phyloP scores from a whole-genome alignment of 2,888 invertebrate genomes.

The Chrysolina haemoptera region DNA sequence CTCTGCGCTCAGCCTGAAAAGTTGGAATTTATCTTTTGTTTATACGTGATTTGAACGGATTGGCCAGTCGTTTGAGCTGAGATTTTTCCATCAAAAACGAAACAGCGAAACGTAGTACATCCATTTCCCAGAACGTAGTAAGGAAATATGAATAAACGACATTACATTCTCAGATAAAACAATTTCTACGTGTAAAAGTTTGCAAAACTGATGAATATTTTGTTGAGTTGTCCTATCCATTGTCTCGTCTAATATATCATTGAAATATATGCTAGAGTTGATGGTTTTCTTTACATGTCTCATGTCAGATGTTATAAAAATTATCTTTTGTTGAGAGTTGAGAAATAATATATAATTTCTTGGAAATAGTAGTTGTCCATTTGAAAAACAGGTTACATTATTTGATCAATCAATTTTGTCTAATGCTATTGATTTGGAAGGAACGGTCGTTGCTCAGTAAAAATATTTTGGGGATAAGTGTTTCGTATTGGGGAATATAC shows the following conservation, averaged over 20 bases:
- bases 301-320: constrained; percentile 10
- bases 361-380: neutral
- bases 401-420: neutral
- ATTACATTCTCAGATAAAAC: too few relatives aligned
- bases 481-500: too few relatives aligned
- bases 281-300: neutral
- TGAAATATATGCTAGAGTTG: neutral
- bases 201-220: neutral
- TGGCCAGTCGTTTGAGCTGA: too few relatives aligned
- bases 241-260: neutral
- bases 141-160: too few relatives aligned
- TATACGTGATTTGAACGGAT: too few relatives aligned
- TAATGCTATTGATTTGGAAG: neutral
- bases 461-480: too few relatives aligned
- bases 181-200: neutral
- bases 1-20: too few relatives aligned
- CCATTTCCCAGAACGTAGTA: too few relatives aligned
- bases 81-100: too few relatives aligned
- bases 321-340: neutral
- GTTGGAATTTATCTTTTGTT: too few relatives aligned
- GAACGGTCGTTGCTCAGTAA: too few relatives aligned
- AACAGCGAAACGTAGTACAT: too few relatives aligned
- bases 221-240: neutral
- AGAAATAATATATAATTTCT: neutral
- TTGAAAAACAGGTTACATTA: neutral